phyloP scores from a whole-genome alignment of 1,140 invertebrate genomes.

The Acromyrmex echinatior region DNA sequence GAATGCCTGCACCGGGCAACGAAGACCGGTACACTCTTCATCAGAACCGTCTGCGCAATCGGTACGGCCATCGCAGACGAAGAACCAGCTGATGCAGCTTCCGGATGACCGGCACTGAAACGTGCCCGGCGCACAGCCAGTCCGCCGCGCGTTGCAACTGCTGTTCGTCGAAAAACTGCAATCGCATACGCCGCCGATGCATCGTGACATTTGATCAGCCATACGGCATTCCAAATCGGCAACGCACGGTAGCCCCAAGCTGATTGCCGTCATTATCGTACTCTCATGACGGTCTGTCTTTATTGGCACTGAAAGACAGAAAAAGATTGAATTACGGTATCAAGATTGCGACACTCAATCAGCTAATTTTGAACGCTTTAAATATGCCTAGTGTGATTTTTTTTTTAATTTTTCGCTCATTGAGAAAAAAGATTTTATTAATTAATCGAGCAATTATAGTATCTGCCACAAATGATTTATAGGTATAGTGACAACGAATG shows the following conservation, averaged over 20 bases:
- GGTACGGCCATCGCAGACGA: slow-evolving; percentile 96
- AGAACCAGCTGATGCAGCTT: slow-evolving; percentile 95
- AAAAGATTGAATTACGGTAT: background rate
- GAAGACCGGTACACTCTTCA: slow-evolving; percentile 89
- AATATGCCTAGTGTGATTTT: background rate
- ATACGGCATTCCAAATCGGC: slow-evolving; percentile 92
- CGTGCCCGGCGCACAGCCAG: slow-evolving; percentile 93
- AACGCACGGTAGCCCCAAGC: slow-evolving; percentile 92
- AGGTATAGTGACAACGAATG: too few relatives aligned
- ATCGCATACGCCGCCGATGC: slow-evolving; percentile 93
- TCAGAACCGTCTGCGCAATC: slow-evolving; percentile 95
- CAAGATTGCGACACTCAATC: background rate
- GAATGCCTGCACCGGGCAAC: slow-evolving; percentile 89
- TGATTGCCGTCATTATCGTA: slow-evolving; percentile 89
- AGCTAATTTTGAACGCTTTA: background rate
- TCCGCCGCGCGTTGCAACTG: slow-evolving; percentile 90
- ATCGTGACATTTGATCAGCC: slow-evolving; percentile 92
- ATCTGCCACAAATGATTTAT: too few relatives aligned
- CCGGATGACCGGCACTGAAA: slow-evolving; percentile 94
- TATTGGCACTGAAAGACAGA: slow-evolving; percentile 27
- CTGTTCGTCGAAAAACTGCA: slow-evolving; percentile 88
- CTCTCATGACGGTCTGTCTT: slow-evolving; percentile 85
- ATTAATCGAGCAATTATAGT: too few relatives aligned
- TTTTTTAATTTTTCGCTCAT: background rate
- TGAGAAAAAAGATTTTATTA: background rate